phyloP scores from a whole-genome alignment of 2,888 invertebrate species.

The Platerodrilus igneus region DNA sequence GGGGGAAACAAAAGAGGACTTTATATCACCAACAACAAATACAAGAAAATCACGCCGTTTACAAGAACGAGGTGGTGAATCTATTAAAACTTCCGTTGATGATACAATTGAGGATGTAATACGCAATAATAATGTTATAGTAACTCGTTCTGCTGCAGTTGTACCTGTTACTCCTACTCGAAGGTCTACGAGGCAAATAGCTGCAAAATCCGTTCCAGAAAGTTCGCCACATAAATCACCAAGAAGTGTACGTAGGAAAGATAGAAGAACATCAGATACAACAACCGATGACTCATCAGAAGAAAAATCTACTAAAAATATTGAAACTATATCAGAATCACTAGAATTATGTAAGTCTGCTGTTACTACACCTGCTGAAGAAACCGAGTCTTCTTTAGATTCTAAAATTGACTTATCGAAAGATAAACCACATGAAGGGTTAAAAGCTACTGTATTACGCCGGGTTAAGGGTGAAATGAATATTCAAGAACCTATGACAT shows the following conservation, averaged over 20 bases:
- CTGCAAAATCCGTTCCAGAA: slow-evolving; percentile 35
- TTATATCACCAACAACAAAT: slow-evolving; percentile 61
- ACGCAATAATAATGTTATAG: slow-evolving; percentile 56
- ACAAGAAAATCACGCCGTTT: slow-evolving; percentile 77
- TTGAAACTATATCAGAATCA: too few species aligned
- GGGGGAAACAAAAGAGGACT: slow-evolving; percentile 50
- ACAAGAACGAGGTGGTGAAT: slow-evolving; percentile 74
- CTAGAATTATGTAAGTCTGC: too few species aligned
- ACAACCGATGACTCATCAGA: slow-evolving; percentile 61
- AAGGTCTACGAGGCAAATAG: slow-evolving; percentile 56
- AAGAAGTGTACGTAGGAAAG: slow-evolving; percentile 58
- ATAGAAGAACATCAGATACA: slow-evolving; percentile 62
- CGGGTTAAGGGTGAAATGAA: slow-evolving; percentile 44
- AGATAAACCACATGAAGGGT: slow-evolving; percentile 41
- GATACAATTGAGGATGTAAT: slow-evolving; percentile 88
- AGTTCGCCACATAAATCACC: slow-evolving; percentile 59
- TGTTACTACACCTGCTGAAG: slow-evolving; percentile 8
- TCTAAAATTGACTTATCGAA: slow-evolving; percentile 16
- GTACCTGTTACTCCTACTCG: slow-evolving; percentile 49
- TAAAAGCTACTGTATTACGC: slow-evolving; percentile 45
- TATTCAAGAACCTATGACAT: slow-evolving; percentile 57
- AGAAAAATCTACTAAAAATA: slow-evolving; percentile 50
- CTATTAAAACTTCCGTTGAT: slow-evolving; percentile 72
- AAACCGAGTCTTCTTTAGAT: slow-evolving; percentile 20
- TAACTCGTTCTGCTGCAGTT: slow-evolving; percentile 42